Conservation (phyloP, 2,888 invertebrate genomes). For the Octodonta nipae region DNA sequence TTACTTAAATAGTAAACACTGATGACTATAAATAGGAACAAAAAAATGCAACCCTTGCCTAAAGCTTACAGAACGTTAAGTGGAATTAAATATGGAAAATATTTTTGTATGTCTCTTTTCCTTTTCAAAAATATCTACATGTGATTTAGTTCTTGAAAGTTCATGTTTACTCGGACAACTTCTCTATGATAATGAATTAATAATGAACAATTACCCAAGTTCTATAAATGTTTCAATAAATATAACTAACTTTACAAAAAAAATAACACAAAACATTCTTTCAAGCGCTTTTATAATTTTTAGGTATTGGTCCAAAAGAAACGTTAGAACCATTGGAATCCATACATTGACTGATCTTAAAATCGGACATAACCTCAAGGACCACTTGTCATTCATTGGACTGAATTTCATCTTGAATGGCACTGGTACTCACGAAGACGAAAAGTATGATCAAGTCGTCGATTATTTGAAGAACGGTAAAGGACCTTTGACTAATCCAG, state of each 20-base stretch:
- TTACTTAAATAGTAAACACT: no score
- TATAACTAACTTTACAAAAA: no score
- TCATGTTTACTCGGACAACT: no score
- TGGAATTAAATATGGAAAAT: no score
- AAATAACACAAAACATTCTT: no score
- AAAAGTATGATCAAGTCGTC: conserved; percentile 18
- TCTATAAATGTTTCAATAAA: no score
- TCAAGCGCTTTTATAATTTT: background rate
- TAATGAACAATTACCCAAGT: background rate
- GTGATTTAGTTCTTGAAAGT: no score
- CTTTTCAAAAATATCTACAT: no score
- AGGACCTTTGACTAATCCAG: conserved; percentile 24
- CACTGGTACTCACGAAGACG: conserved; percentile 24
- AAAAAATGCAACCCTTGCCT: no score
- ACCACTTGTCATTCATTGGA: conserved; percentile 54
- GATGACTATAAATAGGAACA: no score
- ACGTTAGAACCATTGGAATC: conserved; percentile 44
- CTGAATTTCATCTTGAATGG: conserved; percentile 40
- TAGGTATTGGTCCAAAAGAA: conserved; percentile 49
- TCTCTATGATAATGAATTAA: background rate
- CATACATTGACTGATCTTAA: conserved; percentile 43
- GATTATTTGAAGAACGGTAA: conserved; percentile 28
- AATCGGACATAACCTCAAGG: conserved; percentile 58
- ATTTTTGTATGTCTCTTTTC: no score
- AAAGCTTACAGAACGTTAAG: no score